phyloP scores from a whole-genome alignment of 2,888 invertebrate species.

The Polietes domitor region DNA sequence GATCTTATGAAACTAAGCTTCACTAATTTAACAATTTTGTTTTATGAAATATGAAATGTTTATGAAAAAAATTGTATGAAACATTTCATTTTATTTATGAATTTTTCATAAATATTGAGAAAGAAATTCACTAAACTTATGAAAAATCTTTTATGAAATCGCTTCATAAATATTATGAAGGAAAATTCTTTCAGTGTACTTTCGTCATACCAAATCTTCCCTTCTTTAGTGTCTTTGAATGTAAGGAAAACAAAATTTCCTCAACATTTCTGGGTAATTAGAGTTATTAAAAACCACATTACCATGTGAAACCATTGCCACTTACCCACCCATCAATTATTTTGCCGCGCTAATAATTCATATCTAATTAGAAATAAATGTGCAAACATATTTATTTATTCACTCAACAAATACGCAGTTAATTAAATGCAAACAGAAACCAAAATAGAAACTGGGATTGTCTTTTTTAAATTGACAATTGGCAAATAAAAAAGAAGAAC shows the following conservation, averaged over 20 bases:
- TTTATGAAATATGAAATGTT: no score
- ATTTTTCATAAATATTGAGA: no score
- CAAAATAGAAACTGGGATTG: slow-evolving; percentile 28
- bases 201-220: no score
- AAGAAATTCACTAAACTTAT: no score
- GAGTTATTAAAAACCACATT: neutral
- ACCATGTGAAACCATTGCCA: slow-evolving; percentile 2
- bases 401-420: slow-evolving; percentile 6
- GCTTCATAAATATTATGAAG: no score
- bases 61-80: no score
- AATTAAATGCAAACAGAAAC: slow-evolving; percentile 27
- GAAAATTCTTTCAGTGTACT: no score
- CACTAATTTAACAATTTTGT: no score
- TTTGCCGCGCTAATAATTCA: slow-evolving; percentile 45
- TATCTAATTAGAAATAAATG: slow-evolving; percentile 37
- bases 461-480: neutral
- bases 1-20: no score
- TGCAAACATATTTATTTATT: neutral
- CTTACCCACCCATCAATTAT: slow-evolving; percentile 43
- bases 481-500: neutral
- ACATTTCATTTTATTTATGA: no score
- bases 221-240: no score
- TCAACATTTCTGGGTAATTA: neutral
- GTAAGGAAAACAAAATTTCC: slow-evolving; percentile 12
- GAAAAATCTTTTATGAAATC: no score